Conservation (phyloP, 2,113 vertebrate species). For the Leucosticte australis region DNA sequence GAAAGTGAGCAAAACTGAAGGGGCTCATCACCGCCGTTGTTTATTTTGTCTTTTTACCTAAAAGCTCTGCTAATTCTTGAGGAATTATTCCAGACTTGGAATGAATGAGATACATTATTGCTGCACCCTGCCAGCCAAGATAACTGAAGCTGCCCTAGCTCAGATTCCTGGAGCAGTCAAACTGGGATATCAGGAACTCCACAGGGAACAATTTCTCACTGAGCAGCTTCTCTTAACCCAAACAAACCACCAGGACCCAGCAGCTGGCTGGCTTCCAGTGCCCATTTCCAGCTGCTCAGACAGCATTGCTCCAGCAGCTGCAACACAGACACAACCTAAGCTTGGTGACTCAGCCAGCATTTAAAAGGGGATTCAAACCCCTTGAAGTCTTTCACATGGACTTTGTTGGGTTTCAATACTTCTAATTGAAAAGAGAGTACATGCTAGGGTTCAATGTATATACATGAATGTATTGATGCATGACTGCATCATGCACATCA, state of each 20-base stretch:
- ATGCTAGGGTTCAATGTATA: background rate
- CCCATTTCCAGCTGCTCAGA: background rate
- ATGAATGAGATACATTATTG: background rate
- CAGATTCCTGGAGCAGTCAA: background rate
- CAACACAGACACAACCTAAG: background rate
- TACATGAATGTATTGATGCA: background rate
- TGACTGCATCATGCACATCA: background rate
- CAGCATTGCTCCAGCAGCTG: background rate
- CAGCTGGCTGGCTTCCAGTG: background rate
- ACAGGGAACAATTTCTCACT: background rate
- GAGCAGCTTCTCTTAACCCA: background rate
- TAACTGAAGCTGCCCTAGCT: background rate
- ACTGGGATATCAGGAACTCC: background rate
- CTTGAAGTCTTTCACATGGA: background rate
- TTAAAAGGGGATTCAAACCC: background rate
- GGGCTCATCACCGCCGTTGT: background rate
- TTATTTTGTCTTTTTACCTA: background rate
- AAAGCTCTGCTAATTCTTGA: background rate
- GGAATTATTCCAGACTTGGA: background rate
- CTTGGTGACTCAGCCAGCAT: fast-evolving
- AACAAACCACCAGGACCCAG: background rate
- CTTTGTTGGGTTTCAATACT: background rate
- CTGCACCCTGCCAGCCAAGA: background rate
- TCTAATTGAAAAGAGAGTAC: background rate
- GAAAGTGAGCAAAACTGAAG: background rate